Base-by-base conservation (phyloP, 2,888 invertebrate genomes). In the Trypoxylon attenuatum region DNA sequence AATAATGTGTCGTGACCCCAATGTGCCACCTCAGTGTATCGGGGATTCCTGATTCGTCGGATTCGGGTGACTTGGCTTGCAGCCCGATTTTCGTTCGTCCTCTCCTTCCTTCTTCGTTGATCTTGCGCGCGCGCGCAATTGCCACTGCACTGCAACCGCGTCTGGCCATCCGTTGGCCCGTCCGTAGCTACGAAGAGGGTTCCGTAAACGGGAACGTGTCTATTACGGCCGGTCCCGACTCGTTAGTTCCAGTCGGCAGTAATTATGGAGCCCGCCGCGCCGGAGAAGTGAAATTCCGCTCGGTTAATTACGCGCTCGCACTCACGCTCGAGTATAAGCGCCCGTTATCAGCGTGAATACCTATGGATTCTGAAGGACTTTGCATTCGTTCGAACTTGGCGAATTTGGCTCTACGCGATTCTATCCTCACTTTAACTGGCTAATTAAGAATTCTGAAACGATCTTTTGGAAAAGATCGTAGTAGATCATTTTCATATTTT, bases 1-100 rank as follows among this genome's bases (percentile, higher is more conserved):
- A 77, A 76, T 77, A 77, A 74, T 59, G 70, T 54, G 68, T 59
- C 61, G 66, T 62, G 76, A 76, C 76, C 76, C 63, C 77, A 74
- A 59, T 69, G 52, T 54, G 64, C 56, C 54, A 59, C 25, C 51
- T 43, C 25, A 41, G 41, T 41, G 42, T 60, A 46, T 33, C 45
- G 52, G 56, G 38, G 57, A 51, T 23, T 51, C 47, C 42, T 54
- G 69, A 56, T 62, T 71, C 64, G 68, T 43, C 52, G 55, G 51
- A 56, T 71, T 13, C 33, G 71, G 33, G 33, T 42, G 56, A 39
- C 38, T 60, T 60, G 64, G 73, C 73, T 71, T 61, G 33, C 61
- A 53, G 78, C 76, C 77, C 76, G 78, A 71, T 65, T 73, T 59
- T 50, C 56, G 49, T 58, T 60, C 58, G 76, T 76, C 73, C 73